Evolutionary conservation across 1,140 invertebrate species (phyloP).

Genomic region (Drosophila santomea): DNA sequence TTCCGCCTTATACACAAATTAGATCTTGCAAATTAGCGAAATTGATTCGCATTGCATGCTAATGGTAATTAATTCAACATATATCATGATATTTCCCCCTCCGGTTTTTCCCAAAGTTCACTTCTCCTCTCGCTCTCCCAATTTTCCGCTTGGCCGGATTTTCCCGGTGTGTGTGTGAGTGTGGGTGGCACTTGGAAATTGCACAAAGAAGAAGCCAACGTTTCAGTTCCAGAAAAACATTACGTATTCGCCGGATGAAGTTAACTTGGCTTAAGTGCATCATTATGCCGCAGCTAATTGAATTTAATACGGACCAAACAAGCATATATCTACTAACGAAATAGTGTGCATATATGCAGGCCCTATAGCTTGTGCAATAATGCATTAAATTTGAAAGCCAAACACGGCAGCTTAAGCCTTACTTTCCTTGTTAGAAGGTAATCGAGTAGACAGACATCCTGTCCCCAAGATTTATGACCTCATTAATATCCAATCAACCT

Average conservation of each 20-base stretch:
- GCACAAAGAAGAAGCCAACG: constrained; percentile 5
- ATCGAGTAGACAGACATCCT: not conserved
- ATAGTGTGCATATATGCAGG: not conserved
- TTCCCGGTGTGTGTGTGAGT: not conserved
- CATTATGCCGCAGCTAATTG: constrained; percentile 14
- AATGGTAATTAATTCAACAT: constrained; percentile 10
- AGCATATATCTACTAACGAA: not conserved
- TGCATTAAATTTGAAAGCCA: constrained; percentile 11
- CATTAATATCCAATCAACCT: constrained; percentile 31
- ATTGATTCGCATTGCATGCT: constrained; percentile 9
- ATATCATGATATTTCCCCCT: not conserved
- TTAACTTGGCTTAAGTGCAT: constrained; percentile 10
- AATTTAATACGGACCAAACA: not conserved
- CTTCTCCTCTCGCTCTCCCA: not conserved
- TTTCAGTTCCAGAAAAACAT: constrained; percentile 13
- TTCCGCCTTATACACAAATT: constrained; percentile 38
- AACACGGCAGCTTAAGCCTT: not conserved
- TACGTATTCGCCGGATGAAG: constrained; percentile 42
- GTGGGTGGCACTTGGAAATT: constrained; percentile 4
- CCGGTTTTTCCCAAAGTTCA: not conserved
- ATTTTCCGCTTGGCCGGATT: constrained; percentile 4
- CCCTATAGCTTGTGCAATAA: constrained; percentile 14
- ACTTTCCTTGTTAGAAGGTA: not conserved
- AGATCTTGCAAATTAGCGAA: constrained; percentile 19
- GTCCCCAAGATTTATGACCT: constrained; percentile 1